Conservation (phyloP, 2,888 invertebrate species). For the Drosophila austrosaltans region DNA sequence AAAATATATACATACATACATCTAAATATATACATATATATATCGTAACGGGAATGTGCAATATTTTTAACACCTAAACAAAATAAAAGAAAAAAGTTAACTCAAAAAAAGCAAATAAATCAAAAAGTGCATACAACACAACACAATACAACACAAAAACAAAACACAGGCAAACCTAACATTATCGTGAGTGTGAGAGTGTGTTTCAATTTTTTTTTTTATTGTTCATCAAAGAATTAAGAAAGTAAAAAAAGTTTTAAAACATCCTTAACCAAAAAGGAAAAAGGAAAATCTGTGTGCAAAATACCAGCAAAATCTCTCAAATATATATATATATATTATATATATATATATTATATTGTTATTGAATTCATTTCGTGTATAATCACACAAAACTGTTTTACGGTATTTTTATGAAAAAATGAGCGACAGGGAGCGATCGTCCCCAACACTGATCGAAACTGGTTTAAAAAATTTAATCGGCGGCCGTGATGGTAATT, state of each 20-base stretch:
- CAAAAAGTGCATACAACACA: constrained; percentile 50
- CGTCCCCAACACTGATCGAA: constrained; percentile 94
- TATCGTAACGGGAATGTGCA: constrained; percentile 71
- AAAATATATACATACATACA: constrained; percentile 33
- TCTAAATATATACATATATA: constrained; percentile 52
- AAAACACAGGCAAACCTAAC: constrained; percentile 25
- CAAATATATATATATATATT: constrained; percentile 24
- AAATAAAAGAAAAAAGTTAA: constrained; percentile 16
- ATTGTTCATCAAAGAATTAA: constrained; percentile 30
- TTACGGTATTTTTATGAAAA: constrained; percentile 82
- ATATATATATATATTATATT: constrained; percentile 9
- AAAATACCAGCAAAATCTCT: constrained; percentile 25
- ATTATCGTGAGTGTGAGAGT: constrained; percentile 32
- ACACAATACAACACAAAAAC: constrained; percentile 3
- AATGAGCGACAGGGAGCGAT: constrained; percentile 95
- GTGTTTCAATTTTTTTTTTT: constrained; percentile 43
- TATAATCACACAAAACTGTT: constrained; percentile 78
- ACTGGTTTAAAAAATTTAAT: constrained; percentile 93
- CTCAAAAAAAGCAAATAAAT: constrained; percentile 54
- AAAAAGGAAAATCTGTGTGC: constrained; percentile 21
- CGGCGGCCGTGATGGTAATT: constrained; percentile 91
- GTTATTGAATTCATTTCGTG: constrained; percentile 69
- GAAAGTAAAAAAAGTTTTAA: constrained; percentile 9
- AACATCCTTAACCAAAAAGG: background rate
- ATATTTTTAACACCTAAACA: constrained; percentile 62